These are phyloP conservation scores for Argya squamiceps DNA, from an alignment of 2,797 vertebrate species.

Conservation along the genomic window DNA sequence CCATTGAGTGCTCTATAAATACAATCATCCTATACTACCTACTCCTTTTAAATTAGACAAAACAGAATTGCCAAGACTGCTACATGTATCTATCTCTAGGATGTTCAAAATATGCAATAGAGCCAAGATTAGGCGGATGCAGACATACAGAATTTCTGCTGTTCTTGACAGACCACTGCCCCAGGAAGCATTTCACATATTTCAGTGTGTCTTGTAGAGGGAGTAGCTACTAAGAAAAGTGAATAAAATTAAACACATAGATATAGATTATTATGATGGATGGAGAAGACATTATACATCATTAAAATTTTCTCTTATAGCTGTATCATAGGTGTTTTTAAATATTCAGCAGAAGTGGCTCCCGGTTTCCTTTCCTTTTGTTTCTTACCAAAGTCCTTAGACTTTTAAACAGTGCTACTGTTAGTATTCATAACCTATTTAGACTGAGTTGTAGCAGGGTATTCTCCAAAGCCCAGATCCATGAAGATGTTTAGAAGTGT, in stretches of 20 bases:
- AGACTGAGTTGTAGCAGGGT: neutral
- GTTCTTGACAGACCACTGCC: neutral
- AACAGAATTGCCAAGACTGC: neutral
- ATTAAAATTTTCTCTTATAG: neutral
- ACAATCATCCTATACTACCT: neutral
- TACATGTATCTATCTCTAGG: neutral
- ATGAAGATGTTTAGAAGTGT: neutral
- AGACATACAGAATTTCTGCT: neutral
- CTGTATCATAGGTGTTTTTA: neutral
- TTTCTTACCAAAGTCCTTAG: conserved; percentile 22
- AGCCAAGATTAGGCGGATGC: neutral
- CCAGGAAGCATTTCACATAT: neutral
- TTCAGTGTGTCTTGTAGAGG: neutral
- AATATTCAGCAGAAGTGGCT: neutral
- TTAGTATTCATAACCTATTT: neutral
- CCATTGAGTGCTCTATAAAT: neutral
- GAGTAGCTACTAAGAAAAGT: conserved; percentile 1
- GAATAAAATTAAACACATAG: conserved; percentile 10
- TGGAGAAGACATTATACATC: neutral
- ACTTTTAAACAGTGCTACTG: conserved; percentile 46
- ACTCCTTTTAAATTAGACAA: neutral
- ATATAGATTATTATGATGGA: neutral
- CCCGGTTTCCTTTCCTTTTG: conserved; percentile 27
- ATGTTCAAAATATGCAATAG: neutral
- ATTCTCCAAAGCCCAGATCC: neutral